Evolutionary conservation across 2,888 invertebrate species (phyloP).

Genomic region (Coleophora flavipennella): DNA sequence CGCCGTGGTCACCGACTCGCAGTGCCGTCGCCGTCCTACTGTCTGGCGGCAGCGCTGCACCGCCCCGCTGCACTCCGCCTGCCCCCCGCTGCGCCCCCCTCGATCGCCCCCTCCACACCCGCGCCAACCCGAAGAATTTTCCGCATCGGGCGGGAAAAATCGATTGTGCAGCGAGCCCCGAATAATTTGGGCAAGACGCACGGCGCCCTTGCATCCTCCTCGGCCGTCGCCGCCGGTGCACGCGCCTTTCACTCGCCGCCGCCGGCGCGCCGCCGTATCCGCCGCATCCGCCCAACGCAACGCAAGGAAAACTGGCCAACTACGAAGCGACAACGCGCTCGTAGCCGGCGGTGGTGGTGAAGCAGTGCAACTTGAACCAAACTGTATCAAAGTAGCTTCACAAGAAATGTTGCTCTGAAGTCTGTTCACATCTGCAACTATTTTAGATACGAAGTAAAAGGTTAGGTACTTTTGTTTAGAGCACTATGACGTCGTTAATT

Average conservation of each 20-base stretch:
- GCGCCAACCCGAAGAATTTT: slow-evolving; percentile 71
- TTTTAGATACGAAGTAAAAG: too few relatives aligned
- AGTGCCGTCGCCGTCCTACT: slow-evolving; percentile 73
- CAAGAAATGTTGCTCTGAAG: too few relatives aligned
- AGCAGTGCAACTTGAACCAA: not conserved
- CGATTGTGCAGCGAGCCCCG: slow-evolving; percentile 72
- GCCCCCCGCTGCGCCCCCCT: slow-evolving; percentile 43
- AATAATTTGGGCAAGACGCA: slow-evolving; percentile 73
- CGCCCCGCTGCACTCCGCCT: slow-evolving; percentile 61
- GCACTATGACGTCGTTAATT: too few relatives aligned
- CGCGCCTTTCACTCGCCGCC: slow-evolving; percentile 37
- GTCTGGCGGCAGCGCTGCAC: slow-evolving; percentile 71
- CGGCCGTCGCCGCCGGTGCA: slow-evolving; percentile 40
- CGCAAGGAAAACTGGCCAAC: not conserved
- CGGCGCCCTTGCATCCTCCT: slow-evolving; percentile 65
- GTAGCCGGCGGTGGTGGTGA: not conserved
- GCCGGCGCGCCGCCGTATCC: slow-evolving; percentile 2
- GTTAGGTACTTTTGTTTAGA: too few relatives aligned
- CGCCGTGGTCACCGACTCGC: slow-evolving; percentile 70
- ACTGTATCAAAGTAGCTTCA: too few relatives aligned
- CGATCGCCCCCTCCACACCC: slow-evolving; percentile 47
- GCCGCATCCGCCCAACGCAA: not conserved
- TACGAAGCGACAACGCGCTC: not conserved
- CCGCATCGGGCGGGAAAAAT: slow-evolving; percentile 73
- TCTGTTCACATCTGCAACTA: too few relatives aligned